Evolutionary conservation across 2,113 vertebrate genomes (phyloP).

Genomic region (Delphinus delphis): DNA sequence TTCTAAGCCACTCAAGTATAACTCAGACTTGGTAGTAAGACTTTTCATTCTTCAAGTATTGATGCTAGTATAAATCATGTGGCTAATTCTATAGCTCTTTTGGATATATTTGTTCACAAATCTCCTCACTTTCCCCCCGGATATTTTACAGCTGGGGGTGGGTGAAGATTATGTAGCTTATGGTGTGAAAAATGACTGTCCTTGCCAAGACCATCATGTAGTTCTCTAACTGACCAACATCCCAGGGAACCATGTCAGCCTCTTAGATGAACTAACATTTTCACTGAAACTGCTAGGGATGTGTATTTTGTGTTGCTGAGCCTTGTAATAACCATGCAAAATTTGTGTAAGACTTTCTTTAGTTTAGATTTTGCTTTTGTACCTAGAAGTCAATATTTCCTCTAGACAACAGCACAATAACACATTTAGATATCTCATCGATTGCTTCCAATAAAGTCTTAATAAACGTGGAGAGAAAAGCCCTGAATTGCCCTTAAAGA

Average conservation of each 20-base stretch:
- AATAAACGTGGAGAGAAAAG: not conserved
- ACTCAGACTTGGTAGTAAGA: not conserved
- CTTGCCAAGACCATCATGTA: not conserved
- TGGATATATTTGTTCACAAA: conserved; percentile 9
- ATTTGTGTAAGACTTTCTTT: not conserved
- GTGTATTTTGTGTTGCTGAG: not conserved
- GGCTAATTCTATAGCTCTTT: not conserved
- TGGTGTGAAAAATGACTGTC: not conserved
- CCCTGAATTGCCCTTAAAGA: not conserved
- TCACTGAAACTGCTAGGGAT: not conserved
- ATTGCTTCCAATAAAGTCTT: not conserved
- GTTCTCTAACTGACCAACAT: not conserved
- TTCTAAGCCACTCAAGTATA: not conserved
- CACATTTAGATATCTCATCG: not conserved
- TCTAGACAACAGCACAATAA: not conserved
- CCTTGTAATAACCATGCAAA: not conserved
- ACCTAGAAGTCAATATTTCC: not conserved
- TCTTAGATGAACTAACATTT: not conserved
- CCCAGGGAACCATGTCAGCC: not conserved
- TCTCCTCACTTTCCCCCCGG: not conserved
- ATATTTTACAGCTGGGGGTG: not conserved
- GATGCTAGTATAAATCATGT: not conserved
- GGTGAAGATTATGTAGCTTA: not conserved
- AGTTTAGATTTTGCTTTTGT: conserved; percentile 30
- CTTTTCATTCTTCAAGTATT: conserved; percentile 34